Evolutionary conservation across 1,140 invertebrate genomes (phyloP), one percentile per base, ranked within the genome.

Genomic region (Meloidogyne floridensis): DNA sequence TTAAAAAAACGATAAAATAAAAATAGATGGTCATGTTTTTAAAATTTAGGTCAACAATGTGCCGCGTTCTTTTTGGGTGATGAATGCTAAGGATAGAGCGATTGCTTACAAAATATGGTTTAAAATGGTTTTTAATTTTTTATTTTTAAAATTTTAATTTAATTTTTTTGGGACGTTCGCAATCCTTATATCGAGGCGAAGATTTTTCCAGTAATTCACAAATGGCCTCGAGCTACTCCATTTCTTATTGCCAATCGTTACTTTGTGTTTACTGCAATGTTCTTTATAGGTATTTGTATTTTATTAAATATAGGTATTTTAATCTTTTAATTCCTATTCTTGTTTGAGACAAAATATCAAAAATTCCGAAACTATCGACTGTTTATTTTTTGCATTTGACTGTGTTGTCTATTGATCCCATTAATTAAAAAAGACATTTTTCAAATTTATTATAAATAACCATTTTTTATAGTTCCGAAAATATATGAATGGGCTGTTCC

Each of bases 81-180:
- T 53, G 51, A 72, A 42, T 47, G 13, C 59, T 65, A n/a, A 8
- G n/a, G 77, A 79, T 32, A 79, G 72, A 72, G 77, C 20, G 20
- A 72, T 69, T 20, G 77, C 77, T 42, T 71, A 47, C 32, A 71
- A 72, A 79, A 42, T 79, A 15, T 79, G 15, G 20, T 43, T 32
- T 8, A 79, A 79, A 72, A 69, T 79, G 54, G 77, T 79, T 79
- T 71, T 47, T 47, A 47, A 6, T 47, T 79, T 43, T 43, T 79
- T 42, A 7, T 18, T 65, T 18, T 69, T 65, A 7, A 54, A 78
- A 54, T 71, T 71, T 20, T 59, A 56, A 18, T 79, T 71, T 10
- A 71, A 53, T 72, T 69, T 72, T 72, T 15, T 3, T 47, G 72
- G 18, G 65, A 79, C 42, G 65, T 72, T 42, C 59, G 59, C 15